Evolutionary conservation across 2,113 vertebrate genomes (phyloP), one percentile per base, ranked within the genome.

Genomic region (Catharus minimus): DNA sequence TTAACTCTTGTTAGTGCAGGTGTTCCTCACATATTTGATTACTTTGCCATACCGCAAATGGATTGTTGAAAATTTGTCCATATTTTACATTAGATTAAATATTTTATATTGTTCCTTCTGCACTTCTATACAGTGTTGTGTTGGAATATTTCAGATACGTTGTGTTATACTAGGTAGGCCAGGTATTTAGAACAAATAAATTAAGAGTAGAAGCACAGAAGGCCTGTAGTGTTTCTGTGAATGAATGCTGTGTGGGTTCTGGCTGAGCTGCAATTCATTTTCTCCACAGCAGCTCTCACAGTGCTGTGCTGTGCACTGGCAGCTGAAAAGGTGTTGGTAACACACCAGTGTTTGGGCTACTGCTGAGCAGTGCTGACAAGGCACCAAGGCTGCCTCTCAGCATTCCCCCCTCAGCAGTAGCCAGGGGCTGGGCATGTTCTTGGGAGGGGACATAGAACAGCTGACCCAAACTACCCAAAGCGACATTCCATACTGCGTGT

Each of bases 121-220:
- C 7, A 30, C 10, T 58, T 87, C 2, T 13, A 1, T 60, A 20
- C 19, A 24, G 0, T 32, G 12, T 64, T 68, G 6, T 28, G 8
- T 44, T 71, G 69, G 26, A 32, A 3, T 55, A 50, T 92, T 83
- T 12, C 30, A 50, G 47, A 3, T 66, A 3, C 6, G 0, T 24
- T 62, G 21, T 53, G 17, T 9, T 77, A 3, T 43, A 57, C 11
- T 13, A 27, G n/a, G 12, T 36, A 39, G 49, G 39, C 10, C 71
- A 41, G 39, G 8, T 74, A 27, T 64, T 74, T 13, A 46, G 32
- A 41, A 58, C 13, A 38, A 52, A 41, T 3, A 12, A 44, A 72
- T 4, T 10, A 33, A 32, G 13, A 86, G 15, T 1, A 77, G 55
- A 13, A 61, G 18, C 11, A 14, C 9, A 27, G 53, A 72, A 74